These are phyloP conservation scores for Flexamia atlantica DNA, from an alignment of 2,888 invertebrate species.

Conservation along the genomic window DNA sequence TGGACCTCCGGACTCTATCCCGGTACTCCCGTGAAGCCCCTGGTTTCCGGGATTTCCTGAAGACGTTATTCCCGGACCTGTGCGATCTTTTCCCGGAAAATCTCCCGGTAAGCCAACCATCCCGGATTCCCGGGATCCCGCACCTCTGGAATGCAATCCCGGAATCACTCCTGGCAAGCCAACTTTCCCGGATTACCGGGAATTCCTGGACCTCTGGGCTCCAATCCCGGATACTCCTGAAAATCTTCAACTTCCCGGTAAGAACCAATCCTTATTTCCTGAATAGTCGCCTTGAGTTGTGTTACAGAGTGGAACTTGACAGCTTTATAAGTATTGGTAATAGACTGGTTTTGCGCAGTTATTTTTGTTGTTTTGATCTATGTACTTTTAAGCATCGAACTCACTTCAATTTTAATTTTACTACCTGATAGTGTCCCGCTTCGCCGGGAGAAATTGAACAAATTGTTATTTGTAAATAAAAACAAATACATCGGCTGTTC, in stretches of 20 bases:
- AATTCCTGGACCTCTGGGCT: constrained; percentile 27
- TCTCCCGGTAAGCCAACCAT: constrained; percentile 23
- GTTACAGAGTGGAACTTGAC: not conserved
- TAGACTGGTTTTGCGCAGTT: not conserved
- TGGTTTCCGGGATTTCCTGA: too few species aligned
- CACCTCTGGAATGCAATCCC: constrained; percentile 25
- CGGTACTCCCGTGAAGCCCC: too few species aligned
- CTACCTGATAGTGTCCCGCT: too few species aligned
- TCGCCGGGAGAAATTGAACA: too few species aligned
- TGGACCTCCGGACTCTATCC: too few species aligned
- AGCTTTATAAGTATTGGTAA: not conserved
- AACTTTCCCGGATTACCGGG: not conserved
- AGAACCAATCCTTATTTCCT: not conserved
- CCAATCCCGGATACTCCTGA: constrained; percentile 19
- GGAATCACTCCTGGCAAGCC: constrained; percentile 27
- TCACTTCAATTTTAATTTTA: too few species aligned
- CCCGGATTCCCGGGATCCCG: constrained; percentile 9
- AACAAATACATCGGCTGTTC: too few species aligned
- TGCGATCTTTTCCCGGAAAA: too few species aligned
- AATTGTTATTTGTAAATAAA: too few species aligned
- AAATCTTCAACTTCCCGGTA: constrained; percentile 21
- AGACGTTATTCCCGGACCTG: too few species aligned
- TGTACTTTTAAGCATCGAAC: not conserved
- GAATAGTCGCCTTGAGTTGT: not conserved
- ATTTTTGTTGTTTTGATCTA: not conserved